Evolutionary conservation across 2,888 invertebrate genomes (phyloP).

Genomic region (Furcula furcula): DNA sequence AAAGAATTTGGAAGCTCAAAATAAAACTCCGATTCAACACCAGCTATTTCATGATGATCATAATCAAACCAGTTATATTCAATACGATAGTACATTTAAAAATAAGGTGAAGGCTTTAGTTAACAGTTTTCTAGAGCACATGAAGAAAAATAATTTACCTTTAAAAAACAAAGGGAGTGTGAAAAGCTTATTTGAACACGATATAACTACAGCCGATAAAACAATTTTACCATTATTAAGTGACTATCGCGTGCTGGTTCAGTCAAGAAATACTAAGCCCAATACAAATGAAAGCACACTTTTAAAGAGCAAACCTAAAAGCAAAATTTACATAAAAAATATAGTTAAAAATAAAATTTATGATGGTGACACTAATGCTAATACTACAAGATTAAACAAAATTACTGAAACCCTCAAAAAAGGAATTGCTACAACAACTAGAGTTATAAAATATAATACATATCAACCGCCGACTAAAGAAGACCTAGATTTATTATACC

Average conservation of each 20-base stretch:
- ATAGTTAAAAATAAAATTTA: not conserved
- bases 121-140: not conserved
- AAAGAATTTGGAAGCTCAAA: no score
- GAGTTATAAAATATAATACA: constrained; percentile 47
- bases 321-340: not conserved
- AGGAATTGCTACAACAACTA: constrained; percentile 9
- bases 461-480: constrained; percentile 45
- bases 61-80: not conserved
- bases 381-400: constrained; percentile 2
- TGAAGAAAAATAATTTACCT: not conserved
- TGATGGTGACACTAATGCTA: not conserved
- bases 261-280: not conserved
- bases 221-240: not conserved
- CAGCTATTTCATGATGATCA: no score
- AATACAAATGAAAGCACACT: not conserved
- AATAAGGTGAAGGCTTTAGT: not conserved
- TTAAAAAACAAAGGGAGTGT: no score
- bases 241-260: not conserved
- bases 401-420: constrained; percentile 9
- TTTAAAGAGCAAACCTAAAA: not conserved
- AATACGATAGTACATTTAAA: not conserved
- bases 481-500: constrained; percentile 28
- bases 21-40: no score
- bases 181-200: no score
- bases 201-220: not conserved